Percentiles rank a stretch among this genome's conserved stretches.
These are phyloP conservation scores for Phymatocera aterrima DNA, from an alignment of 2,888 invertebrate species.

Conservation along the genomic window DNA sequence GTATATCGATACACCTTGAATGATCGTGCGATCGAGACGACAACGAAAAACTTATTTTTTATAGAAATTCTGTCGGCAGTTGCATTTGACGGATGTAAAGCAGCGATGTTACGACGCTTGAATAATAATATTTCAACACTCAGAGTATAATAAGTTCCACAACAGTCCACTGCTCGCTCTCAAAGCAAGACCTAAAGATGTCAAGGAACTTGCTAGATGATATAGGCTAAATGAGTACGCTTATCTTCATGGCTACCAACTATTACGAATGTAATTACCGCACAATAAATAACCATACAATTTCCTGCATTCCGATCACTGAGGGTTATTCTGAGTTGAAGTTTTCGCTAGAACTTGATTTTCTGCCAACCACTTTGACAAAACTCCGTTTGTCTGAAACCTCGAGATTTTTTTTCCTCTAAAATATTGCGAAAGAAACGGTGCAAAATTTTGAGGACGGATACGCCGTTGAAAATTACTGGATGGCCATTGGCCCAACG, in stretches of 20 bases:
- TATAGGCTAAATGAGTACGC: neutral
- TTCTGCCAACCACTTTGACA: too few relatives aligned
- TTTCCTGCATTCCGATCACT: neutral
- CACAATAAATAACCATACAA: neutral
- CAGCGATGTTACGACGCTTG: neutral
- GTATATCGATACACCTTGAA: too few relatives aligned
- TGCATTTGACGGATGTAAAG: neutral
- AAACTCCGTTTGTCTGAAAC: too few relatives aligned
- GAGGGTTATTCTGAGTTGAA: neutral
- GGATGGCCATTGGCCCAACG: neutral
- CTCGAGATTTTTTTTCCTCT: neutral
- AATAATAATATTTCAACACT: conserved; percentile 13
- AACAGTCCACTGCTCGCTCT: conserved; percentile 26
- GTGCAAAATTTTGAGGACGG: neutral
- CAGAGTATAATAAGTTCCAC: too few relatives aligned
- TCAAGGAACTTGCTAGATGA: conserved; percentile 28
- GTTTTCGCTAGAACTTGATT: neutral
- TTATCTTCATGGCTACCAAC: conserved; percentile 15
- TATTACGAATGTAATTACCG: conserved; percentile 20
- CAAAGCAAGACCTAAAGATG: conserved; percentile 25
- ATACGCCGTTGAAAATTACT: neutral
- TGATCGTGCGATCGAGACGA: neutral
- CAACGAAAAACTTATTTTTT: neutral
- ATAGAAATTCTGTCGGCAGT: neutral
- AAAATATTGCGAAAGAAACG: neutral